These are phyloP conservation scores for Temnopleurus reevesii DNA, from an alignment of 53 echinoderm and acorn worm genomes.

Conservation along the genomic window DNA sequence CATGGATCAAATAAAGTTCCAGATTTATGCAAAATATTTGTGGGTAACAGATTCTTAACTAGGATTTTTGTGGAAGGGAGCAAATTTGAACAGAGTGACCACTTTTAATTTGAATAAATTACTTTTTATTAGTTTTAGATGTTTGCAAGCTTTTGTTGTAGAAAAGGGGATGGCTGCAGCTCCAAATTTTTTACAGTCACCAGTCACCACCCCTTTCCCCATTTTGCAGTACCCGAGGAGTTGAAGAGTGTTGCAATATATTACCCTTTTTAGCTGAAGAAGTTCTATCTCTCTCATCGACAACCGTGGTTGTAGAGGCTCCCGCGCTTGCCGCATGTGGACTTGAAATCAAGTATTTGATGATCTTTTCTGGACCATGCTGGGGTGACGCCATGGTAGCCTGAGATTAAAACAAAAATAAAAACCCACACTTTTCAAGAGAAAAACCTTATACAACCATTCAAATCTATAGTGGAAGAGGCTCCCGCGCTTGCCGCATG, in stretches of 20 bases:
- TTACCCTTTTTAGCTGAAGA: not conserved
- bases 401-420: not conserved
- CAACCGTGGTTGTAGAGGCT: not conserved
- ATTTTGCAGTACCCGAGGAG: not conserved
- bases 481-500: not conserved
- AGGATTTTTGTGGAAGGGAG: too few species aligned
- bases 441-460: too few species aligned
- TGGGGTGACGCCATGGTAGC: not conserved
- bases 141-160: too few species aligned
- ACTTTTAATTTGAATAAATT: too few species aligned
- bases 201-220: not conserved
- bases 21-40: too few species aligned
- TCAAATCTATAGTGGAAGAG: not conserved
- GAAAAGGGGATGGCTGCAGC: too few species aligned
- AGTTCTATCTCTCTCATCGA: not conserved
- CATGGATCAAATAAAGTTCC: too few species aligned
- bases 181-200: not conserved
- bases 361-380: constrained; percentile 29
- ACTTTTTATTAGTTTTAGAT: too few species aligned
- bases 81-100: too few species aligned
- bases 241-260: not conserved
- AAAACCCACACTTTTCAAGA: too few species aligned
- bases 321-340: not conserved
- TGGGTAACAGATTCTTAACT: too few species aligned
- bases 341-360: not conserved